Conservation (phyloP, 1,140 invertebrate genomes). For the Micrasema minimum region DNA sequence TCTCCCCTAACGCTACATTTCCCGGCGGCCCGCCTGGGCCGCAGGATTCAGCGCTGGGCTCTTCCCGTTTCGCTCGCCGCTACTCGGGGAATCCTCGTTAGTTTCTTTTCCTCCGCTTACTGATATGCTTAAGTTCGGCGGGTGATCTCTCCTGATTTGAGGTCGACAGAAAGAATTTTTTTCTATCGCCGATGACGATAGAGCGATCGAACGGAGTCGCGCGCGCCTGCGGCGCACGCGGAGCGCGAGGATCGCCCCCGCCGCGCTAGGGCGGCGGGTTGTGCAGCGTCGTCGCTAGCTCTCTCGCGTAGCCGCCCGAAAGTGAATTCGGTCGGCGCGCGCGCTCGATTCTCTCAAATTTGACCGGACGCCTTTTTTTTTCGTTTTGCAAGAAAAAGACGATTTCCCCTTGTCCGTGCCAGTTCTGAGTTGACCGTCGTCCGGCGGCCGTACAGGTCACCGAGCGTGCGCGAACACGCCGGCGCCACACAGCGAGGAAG, state of each 20-base stretch:
- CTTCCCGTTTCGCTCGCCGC: conserved; percentile 84
- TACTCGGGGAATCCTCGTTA: conserved; percentile 89
- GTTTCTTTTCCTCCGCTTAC: conserved; percentile 93
- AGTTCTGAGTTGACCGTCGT: conserved; percentile 77
- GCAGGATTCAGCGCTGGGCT: conserved; percentile 73
- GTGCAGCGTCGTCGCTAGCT: conserved; percentile 24
- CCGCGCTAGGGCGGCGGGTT: neutral
- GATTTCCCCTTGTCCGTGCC: conserved; percentile 75
- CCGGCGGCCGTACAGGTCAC: conserved; percentile 70
- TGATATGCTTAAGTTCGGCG: conserved; percentile 90
- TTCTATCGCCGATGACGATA: conserved; percentile 68
- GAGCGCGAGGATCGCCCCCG: conserved; percentile 26
- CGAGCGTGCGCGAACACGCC: conserved; percentile 53
- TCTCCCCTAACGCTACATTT: conserved; percentile 60
- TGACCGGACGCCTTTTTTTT: too few species aligned
- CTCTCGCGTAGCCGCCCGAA: conserved; percentile 18
- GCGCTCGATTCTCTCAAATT: too few species aligned
- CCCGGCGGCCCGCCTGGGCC: conserved; percentile 62
- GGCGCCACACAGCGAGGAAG: conserved; percentile 41
- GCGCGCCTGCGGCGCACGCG: neutral
- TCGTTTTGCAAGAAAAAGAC: too few species aligned
- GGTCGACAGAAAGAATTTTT: conserved; percentile 64
- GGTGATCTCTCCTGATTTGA: conserved; percentile 79
- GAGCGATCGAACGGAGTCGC: conserved; percentile 63
- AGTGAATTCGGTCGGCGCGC: neutral